Evolutionary conservation across 2,797 vertebrate genomes (phyloP), one percentile per base, ranked within the genome.

Genomic region (Adelosebastes latens): DNA sequence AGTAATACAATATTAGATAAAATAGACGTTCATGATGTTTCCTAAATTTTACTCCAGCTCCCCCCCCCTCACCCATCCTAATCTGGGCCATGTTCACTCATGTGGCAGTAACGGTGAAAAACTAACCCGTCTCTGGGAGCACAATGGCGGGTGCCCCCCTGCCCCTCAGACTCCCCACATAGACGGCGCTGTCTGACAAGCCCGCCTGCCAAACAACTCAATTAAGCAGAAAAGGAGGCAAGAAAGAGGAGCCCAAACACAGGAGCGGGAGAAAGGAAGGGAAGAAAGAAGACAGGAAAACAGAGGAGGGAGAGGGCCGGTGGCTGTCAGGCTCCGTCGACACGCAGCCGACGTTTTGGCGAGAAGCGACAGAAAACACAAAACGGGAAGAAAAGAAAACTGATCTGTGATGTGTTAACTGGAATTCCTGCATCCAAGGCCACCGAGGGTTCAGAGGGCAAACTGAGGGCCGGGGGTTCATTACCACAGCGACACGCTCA

Each of bases 131-230:
- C 97, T 97, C 96, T 94, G 93, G 93, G 94, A 95, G 95, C 96
- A 99, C 97, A 99, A 99, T 97, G 96, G 96, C 90, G 93, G 96
- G 93, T 95, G 96, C 96, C 86, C 79, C 96, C 93, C 93, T 77
- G 81, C 67, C 94, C 93, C 89, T 88, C 87, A 92, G 98, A 98
- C 98, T 98, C 97, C 97, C 98, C 98, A 99, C 97, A 97, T 98
- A 96, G 98, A 97, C 78, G 95, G 94, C 92, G 95, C 96, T 95
- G 97, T 97, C 97, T 96, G 97, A 97, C 97, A 97, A 97, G 97
- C 97, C 96, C 93, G 96, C 96, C 95, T 97, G 95, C 97, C 96
- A 97, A 98, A 98, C 97, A 97, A 99, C 98, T 99, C 97, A 99
- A 99, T 99, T 99, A 99, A 98, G 96, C 96, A 97, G 97, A 97